Evolutionary conservation across 2,797 vertebrate genomes (phyloP).

Genomic region (Cossypha heuglini): DNA sequence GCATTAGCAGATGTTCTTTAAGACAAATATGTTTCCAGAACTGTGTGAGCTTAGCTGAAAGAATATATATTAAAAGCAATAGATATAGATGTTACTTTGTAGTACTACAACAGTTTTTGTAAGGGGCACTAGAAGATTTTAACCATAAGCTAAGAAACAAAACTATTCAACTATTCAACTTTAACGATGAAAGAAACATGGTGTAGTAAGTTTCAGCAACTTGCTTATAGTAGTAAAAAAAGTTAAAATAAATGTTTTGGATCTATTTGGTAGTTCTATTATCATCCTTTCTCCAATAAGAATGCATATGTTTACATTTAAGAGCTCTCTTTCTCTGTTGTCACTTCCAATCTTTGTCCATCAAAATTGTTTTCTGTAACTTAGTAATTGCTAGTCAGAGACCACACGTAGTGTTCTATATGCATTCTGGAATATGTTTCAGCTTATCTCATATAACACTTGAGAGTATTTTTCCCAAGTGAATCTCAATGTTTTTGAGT

Average conservation of each 20-base stretch:
- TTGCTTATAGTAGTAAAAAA: background rate
- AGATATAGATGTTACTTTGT: background rate
- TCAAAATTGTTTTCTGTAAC: slow-evolving; percentile 3
- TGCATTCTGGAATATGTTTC: slow-evolving; percentile 27
- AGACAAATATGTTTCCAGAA: background rate
- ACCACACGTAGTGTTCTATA: slow-evolving; percentile 6
- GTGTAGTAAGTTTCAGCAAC: background rate
- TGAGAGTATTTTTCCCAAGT: slow-evolving; percentile 65
- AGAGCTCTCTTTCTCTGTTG: background rate
- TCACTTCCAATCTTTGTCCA: slow-evolving; percentile 25
- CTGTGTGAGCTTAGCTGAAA: background rate
- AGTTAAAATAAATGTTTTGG: background rate
- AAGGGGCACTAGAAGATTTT: background rate
- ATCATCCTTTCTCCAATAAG: background rate
- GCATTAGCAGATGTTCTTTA: background rate
- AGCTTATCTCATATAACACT: slow-evolving; percentile 27
- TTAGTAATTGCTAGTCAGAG: slow-evolving; percentile 22
- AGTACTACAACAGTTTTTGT: background rate
- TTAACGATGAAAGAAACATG: background rate
- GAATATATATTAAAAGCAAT: background rate
- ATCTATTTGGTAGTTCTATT: background rate
- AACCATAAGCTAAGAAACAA: background rate
- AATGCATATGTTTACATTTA: background rate
- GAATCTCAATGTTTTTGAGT: slow-evolving; percentile 70
- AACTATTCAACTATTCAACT: background rate